Evolutionary conservation across 2,888 invertebrate genomes (phyloP), one percentile per base, ranked within the genome.

Genomic region (Boloria selene): DNA sequence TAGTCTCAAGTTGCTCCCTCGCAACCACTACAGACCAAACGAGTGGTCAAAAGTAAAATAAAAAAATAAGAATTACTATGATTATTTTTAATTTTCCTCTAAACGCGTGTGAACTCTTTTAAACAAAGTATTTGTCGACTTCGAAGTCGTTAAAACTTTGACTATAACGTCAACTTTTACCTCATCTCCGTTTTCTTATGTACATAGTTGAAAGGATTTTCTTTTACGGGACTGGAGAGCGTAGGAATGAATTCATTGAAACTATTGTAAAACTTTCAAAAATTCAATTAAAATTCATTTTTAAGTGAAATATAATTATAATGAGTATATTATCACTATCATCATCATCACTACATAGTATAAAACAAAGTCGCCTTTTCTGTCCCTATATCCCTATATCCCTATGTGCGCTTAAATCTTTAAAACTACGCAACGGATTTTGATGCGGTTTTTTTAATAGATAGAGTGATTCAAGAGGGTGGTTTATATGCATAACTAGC

Each of bases 111-210:
- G 22, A 45, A 56, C 45, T 45, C 56, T 56, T 56, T 56, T 26
- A 56, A 56, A 45, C 44, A 22, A 22, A 56, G 56, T 56, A 17
- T 59, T 47, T 59, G 16, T 42, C n/a, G 47, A 59, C 49, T 14
- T 13, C 17, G 44, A 56, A 61, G 56, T 68, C 61, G 61, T 65
- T 65, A 68, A 65, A 68, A 67, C 56, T 61, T 65, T 16, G 60
- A 53, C n/a, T 53, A 65, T 45, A 54, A 38, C 59, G 53, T 65
- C 31, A 53, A 65, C 47, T 59, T 59, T 56, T 45, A 56, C 59
- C 16, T 59, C 59, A 59, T 59, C 59, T 49, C 38, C 49, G 49
- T 38, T 59, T 59, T 50, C 31, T 50, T 49, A 59, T 38, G 59
- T 49, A 59, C 38, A 49, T 59, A 59, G 49, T 31, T 59, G 31